phyloP scores from a whole-genome alignment of 2,888 invertebrate genomes.

The Melanophora roralis region DNA sequence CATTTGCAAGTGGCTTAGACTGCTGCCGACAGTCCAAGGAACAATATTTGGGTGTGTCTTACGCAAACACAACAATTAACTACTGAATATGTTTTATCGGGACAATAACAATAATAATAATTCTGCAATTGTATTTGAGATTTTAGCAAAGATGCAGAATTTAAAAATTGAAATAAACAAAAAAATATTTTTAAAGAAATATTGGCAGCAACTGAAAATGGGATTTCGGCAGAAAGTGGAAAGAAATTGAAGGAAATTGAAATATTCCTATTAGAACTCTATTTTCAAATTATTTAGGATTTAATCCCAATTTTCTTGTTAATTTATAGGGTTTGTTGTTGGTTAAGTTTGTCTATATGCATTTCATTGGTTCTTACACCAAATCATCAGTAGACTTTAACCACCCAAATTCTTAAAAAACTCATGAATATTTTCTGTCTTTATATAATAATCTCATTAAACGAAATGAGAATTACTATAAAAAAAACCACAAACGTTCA shows the following conservation, averaged over 20 bases:
- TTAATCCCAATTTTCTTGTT: too few species aligned
- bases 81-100: slow-evolving; percentile 1
- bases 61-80: slow-evolving; percentile 45
- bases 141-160: neutral
- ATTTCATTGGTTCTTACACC: too few species aligned
- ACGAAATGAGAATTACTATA: too few species aligned
- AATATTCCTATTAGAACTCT: neutral
- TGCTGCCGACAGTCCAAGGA: slow-evolving; percentile 22
- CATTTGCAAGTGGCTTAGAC: slow-evolving; percentile 39
- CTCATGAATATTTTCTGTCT: too few species aligned
- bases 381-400: too few species aligned
- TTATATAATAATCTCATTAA: too few species aligned
- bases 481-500: too few species aligned
- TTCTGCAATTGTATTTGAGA: too few species aligned
- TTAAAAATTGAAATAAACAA: slow-evolving; percentile 4
- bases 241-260: neutral
- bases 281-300: too few species aligned
- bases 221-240: neutral
- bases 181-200: slow-evolving; percentile 35
- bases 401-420: too few species aligned
- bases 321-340: too few species aligned
- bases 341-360: too few species aligned
- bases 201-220: neutral
- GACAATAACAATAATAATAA: neutral
- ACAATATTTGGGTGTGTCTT: slow-evolving; percentile 48